Evolutionary conservation across 2,797 vertebrate genomes (phyloP), one percentile per base, ranked within the genome.

Genomic region (Odontamblyopus lacepedii): DNA sequence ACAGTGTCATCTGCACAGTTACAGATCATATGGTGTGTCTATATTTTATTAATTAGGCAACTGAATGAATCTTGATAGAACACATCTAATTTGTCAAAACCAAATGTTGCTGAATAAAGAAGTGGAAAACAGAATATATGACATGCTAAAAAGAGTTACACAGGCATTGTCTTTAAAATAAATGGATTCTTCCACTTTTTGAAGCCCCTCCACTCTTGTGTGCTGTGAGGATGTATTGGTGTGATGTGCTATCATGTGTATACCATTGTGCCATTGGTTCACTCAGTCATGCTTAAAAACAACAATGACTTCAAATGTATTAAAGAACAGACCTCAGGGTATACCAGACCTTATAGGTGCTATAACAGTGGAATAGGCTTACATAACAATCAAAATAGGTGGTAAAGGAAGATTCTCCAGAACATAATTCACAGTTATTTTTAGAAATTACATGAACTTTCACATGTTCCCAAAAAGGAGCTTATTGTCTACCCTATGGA

Each of bases 321-420:
- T 63, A 18, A 64, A 67, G 38, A 79, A 72, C 75, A 83, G 82
- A 90, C 26, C 57, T 60, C 57, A 60, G 26, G 57, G 26, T 85
- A 90, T 27, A 57, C 23, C 23, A 23, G 55, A 57, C 55, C 55
- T 57, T 23, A 60, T 6, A 60, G 57, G 57, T 60, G 57, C 57
- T 60, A 30, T 60, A 60, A 60, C 26, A 29, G 27, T 15, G 27
- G 57, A 18, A 60, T 18, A 60, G 57, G 57, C 26, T n/a, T 30
- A 29, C 15, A 29, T 15, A 60, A 29, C 13, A 15, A 60, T 60
- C 26, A 60, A 60, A 57, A 15, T 29, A 60, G 2, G 5, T 60
- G 13, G 57, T 30, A 30, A 3, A 60, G 57, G 27, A 60, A 57
- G 23, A 56, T 56, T 23, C 19, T 12, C 9, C 8, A 26, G 6